Evolutionary conservation across 2,797 vertebrate genomes (phyloP).

Genomic region (Muscicapa comitata): DNA sequence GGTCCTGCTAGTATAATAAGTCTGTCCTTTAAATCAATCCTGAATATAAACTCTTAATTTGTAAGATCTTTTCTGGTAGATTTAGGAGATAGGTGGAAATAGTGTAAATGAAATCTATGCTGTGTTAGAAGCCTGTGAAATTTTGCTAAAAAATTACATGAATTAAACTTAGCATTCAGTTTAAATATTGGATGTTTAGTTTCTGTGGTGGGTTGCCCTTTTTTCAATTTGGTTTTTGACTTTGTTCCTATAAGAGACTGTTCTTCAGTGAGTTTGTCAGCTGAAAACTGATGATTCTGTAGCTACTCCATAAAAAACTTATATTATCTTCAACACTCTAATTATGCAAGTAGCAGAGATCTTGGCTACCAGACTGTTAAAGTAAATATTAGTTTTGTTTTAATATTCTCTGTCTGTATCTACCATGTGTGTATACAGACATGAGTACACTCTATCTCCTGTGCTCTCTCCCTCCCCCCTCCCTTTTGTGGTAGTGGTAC

Average conservation of each 20-base stretch:
- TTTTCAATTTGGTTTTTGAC: rapidly evolving
- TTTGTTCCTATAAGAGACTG: neutral
- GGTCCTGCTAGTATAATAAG: neutral
- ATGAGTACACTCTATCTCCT: neutral
- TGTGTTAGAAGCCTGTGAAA: neutral
- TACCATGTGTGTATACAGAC: neutral
- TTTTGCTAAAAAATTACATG: neutral
- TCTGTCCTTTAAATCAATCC: neutral
- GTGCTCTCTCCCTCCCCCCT: neutral
- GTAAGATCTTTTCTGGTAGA: neutral
- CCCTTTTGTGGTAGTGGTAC: neutral
- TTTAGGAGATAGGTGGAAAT: neutral
- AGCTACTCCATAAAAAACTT: neutral
- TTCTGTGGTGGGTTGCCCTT: neutral
- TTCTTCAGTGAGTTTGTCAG: neutral
- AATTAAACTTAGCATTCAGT: neutral
- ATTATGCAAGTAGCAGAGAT: neutral
- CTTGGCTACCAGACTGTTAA: neutral
- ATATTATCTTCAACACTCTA: neutral
- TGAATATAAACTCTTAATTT: neutral
- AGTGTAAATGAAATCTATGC: neutral
- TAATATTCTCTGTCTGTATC: neutral
- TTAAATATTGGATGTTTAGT: neutral
- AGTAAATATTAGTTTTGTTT: constrained; percentile 4
- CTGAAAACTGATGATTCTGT: neutral